A percentile compares a stretch with the other conserved stretches of the same genome.
phyloP scores from a whole-genome alignment of 2,113 vertebrate genomes.

The Phasianus colchicus region DNA sequence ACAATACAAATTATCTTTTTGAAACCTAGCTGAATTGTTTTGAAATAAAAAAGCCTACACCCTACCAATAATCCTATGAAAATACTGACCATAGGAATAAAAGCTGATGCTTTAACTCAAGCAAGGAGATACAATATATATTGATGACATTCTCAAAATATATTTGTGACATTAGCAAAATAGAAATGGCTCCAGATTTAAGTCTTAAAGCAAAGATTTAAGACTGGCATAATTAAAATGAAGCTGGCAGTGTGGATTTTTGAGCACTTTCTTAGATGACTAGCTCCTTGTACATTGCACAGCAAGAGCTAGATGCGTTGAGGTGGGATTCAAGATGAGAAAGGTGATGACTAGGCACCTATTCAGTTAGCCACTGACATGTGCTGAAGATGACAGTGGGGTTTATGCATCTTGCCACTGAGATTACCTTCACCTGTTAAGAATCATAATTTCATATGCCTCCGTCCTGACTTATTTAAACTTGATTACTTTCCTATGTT shows the following conservation, averaged over 20 bases:
- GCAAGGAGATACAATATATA: neutral
- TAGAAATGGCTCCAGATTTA: neutral
- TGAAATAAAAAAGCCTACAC: slow-evolving; percentile 20
- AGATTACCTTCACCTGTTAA: neutral
- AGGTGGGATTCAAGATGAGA: neutral
- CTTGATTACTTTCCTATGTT: neutral
- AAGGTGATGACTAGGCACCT: neutral
- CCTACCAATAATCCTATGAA: neutral
- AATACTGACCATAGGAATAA: neutral
- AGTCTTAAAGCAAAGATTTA: neutral
- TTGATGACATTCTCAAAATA: slow-evolving; percentile 11
- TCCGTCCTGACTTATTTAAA: neutral
- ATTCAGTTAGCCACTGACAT: neutral
- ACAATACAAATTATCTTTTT: slow-evolving; percentile 21
- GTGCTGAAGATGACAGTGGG: neutral
- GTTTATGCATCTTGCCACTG: neutral
- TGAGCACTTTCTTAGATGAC: neutral
- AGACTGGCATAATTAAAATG: neutral
- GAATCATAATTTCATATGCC: neutral
- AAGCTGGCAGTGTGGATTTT: neutral
- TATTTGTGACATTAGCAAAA: neutral
- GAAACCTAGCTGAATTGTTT: slow-evolving; percentile 37
- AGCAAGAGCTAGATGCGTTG: neutral
- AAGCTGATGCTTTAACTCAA: neutral
- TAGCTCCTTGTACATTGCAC: neutral